Base-by-base conservation (phyloP, 2,888 invertebrate species). In the Oscheius sp. region DNA sequence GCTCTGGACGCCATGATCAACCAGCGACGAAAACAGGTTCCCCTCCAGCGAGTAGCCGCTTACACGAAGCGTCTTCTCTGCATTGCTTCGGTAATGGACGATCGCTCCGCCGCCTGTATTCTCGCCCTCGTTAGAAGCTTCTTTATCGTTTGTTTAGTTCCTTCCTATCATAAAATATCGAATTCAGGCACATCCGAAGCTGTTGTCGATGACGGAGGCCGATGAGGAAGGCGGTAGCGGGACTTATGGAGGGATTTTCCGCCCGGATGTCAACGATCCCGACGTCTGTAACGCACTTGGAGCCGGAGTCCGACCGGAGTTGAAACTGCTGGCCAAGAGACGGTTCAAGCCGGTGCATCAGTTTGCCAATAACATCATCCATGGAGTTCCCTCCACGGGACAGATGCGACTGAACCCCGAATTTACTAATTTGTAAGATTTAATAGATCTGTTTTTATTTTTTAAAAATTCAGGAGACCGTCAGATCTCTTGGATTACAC, bases 1-100 rank as follows among this genome's bases (percentile, higher is more conserved):
- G 85, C 84, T 13, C 72, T 88, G 71, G 81, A 89, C 63, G 77
- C 85, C 32, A 85, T 88, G 83, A 59, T 88, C 35, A 84, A 84
- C 35, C 76, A 75, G 10, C 75, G 88, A 32, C 79, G 84, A 59
- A 87, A 87, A 70, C 77, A 82, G 75, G 79, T 79, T 35, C 81
- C 88, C 2, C 59, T 85, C 5, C 76, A 80, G 5, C 79, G 88
- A 33, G 88, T 86, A 1, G 87, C 87, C 7, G 85, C 87, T 11
- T 88, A 87, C 76, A 81, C 77, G 35, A 87, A 88, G 62, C 79
- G 88, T 13, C 72, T 87, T 51, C 72, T 85, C 13, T 78, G 82
- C 2, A 75, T 87, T 37, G 82, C 80, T 10, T 78, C 85, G 33
- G 74, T 85, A 33, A 76, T 89, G 50, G 79, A 83, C 53, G 79